Base-by-base conservation (phyloP, 2,888 invertebrate genomes). In the Acrobasis suavella region DNA sequence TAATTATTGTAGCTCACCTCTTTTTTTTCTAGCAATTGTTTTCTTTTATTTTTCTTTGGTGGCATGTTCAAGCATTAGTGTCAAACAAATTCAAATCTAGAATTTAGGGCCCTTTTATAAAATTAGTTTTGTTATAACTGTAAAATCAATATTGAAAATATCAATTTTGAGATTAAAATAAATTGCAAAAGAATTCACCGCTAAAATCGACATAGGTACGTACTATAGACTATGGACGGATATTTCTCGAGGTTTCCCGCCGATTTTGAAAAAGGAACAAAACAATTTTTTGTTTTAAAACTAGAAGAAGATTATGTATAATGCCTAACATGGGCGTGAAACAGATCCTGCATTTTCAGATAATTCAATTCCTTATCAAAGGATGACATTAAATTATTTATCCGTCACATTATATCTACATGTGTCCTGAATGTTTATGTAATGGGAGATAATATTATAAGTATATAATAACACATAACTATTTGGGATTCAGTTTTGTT, bases 401-500 rank as follows among this genome's bases (percentile, higher is more conserved):
- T 50, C 38, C 51, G 16, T 51, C 39, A 60, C 52, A 52, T 14
- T 49, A 50, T 22, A 17, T 32, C 32, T 17, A 50, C 22, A 16
- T 69, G 67, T 72, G 77, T 86, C 84, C 83, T 79, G 82, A 76
- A 80, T 78, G 81, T 77, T 71, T 78, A 81, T 62, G 78, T 71
- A 63, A 64, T 62, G 75, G 75, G 77, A 78, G 79, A 77, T 73
- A 80, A 74, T 70, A 22, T n/a, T n/a, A n/a, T n/a, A n/a, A n/a
- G n/a, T 22, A 22, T 22, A 68, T 76, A 74, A 75, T 71, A 72
- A 66, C 56, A 67, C 68, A 67, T 71, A 70, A 73, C 67, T 66
- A 71, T 74, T 77, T 71, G 66, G 70, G 68, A 76, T 70, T 83
- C 85, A 89, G 87, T 89, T 67, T 72, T 74, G 78, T 79, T 75